These are phyloP conservation scores for Hydriomena furcata DNA, from an alignment of 2,888 invertebrate genomes.

Conservation along the genomic window DNA sequence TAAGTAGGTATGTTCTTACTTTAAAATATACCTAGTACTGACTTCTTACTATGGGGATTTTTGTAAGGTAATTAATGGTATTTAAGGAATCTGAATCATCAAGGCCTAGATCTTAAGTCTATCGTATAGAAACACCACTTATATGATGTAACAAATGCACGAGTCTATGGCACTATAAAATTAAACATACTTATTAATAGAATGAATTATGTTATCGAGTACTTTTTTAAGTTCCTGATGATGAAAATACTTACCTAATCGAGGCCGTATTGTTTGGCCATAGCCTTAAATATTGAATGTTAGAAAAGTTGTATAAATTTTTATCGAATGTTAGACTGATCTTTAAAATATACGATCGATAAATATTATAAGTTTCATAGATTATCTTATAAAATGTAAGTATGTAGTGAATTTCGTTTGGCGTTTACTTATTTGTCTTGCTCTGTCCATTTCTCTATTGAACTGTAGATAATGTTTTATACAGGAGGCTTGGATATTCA, in stretches of 20 bases:
- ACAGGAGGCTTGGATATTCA: slow-evolving; percentile 62
- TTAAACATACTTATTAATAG: background rate
- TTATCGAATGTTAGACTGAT: slow-evolving; percentile 83
- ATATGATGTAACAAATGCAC: slow-evolving; percentile 26
- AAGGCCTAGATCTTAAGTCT: background rate
- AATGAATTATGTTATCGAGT: background rate
- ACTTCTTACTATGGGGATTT: too few species aligned
- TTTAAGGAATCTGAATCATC: background rate
- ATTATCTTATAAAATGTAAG: slow-evolving; percentile 55
- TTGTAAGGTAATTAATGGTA: background rate
- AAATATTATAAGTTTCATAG: slow-evolving; percentile 68
- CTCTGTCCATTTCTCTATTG: slow-evolving; percentile 73
- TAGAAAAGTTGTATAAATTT: slow-evolving; percentile 58
- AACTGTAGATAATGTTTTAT: slow-evolving; percentile 63
- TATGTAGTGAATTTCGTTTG: slow-evolving; percentile 47
- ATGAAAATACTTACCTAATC: slow-evolving; percentile 31
- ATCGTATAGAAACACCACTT: slow-evolving; percentile 10
- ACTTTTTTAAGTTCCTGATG: slow-evolving; percentile 40
- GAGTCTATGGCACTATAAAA: background rate
- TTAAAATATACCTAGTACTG: too few species aligned
- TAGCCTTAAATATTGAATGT: slow-evolving; percentile 60
- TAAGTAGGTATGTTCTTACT: too few species aligned
- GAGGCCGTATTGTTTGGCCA: slow-evolving; percentile 46
- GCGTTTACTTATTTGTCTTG: slow-evolving; percentile 47
- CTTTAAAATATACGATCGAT: slow-evolving; percentile 76